Percentiles rank a stretch among this genome's conserved stretches.
Conservation (phyloP, 2,888 invertebrate genomes). For the Calameuta filiformis region DNA sequence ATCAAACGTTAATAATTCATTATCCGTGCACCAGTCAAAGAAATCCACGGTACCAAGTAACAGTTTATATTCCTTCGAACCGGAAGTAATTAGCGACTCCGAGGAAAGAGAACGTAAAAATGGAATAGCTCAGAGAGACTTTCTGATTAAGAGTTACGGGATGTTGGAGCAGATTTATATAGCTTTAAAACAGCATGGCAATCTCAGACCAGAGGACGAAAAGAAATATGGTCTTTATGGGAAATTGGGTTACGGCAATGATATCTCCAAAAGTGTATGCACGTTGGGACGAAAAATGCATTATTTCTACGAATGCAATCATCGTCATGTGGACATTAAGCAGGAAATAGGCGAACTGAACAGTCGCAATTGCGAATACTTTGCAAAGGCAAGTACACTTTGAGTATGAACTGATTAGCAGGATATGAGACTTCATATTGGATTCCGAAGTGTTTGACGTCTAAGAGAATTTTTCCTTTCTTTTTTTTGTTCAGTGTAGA, state of each 20-base stretch:
- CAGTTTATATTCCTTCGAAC: slow-evolving; percentile 69
- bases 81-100: slow-evolving; percentile 74
- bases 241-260: slow-evolving; percentile 51
- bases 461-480: neutral
- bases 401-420: too few species aligned
- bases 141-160: slow-evolving; percentile 77
- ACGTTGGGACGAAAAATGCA: slow-evolving; percentile 5
- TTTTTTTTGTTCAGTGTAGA: neutral
- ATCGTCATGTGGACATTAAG: neutral
- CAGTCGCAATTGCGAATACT: neutral
- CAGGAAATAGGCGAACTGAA: neutral
- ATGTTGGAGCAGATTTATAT: slow-evolving; percentile 75
- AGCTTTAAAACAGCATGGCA: slow-evolving; percentile 77
- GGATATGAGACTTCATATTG: neutral
- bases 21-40: slow-evolving; percentile 51
- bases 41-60: slow-evolving; percentile 15
- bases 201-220: slow-evolving; percentile 74
- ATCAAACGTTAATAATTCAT: slow-evolving; percentile 31
- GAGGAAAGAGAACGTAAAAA: slow-evolving; percentile 80
- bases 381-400: neutral
- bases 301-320: slow-evolving; percentile 7
- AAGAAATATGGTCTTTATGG: slow-evolving; percentile 75
- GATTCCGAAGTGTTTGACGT: neutral
- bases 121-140: slow-evolving; percentile 75
- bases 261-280: slow-evolving; percentile 4